Conservation (phyloP, 2,113 vertebrate genomes). For the Petromus typicus region DNA sequence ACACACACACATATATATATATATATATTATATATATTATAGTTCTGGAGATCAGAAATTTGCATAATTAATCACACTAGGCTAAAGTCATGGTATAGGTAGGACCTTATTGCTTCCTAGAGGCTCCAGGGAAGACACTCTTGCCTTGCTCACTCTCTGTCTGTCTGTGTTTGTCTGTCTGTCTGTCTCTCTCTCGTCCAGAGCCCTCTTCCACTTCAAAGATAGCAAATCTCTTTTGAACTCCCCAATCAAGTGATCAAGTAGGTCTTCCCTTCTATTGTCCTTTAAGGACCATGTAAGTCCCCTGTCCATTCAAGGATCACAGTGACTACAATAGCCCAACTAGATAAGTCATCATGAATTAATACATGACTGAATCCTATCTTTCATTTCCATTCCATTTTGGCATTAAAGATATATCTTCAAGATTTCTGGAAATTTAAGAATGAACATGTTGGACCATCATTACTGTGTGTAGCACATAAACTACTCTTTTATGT, state of each 20-base stretch:
- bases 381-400: not conserved
- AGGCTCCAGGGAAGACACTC: not conserved
- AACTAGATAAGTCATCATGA: not conserved
- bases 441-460: not conserved
- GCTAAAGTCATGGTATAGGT: not conserved
- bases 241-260: not conserved
- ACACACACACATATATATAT: not conserved
- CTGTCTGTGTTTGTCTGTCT: too few relatives aligned
- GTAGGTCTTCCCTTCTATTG: not conserved
- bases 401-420: not conserved
- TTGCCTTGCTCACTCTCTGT: not conserved
- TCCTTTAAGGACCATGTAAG: not conserved
- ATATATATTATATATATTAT: not conserved
- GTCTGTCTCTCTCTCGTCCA: not conserved
- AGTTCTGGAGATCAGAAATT: not conserved
- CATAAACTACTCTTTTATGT: not conserved
- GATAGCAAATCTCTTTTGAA: not conserved
- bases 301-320: not conserved
- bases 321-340: not conserved
- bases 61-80: not conserved
- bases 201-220: not conserved
- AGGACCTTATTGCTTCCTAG: not conserved
- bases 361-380: not conserved
- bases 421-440: not conserved
- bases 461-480: not conserved